These are phyloP conservation scores for Stegostoma tigrinum DNA, from an alignment of 2,113 vertebrate genomes.

Conservation along the genomic window DNA sequence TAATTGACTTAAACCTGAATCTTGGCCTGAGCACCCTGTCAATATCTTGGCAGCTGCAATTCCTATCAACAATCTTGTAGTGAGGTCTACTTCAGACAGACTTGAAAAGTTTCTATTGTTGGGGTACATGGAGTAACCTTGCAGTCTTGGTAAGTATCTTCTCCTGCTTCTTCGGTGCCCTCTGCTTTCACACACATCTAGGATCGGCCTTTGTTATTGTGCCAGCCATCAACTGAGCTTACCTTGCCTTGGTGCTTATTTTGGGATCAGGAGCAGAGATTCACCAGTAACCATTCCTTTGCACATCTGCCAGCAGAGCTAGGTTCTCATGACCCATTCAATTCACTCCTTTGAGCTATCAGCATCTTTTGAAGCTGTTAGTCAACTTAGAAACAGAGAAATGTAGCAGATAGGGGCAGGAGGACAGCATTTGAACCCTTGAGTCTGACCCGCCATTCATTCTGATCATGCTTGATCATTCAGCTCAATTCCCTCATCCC, in stretches of 20 bases:
- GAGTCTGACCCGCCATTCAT: no score
- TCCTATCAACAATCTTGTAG: not conserved
- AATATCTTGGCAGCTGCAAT: not conserved
- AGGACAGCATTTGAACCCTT: no score
- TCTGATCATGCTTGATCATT: no score
- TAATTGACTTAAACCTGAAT: not conserved
- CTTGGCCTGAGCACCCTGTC: not conserved
- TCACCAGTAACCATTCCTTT: not conserved
- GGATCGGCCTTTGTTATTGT: not conserved
- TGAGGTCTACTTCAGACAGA: not conserved
- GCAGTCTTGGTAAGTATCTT: not conserved
- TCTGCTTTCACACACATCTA: not conserved
- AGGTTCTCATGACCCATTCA: not conserved
- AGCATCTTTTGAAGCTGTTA: not conserved
- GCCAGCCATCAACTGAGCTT: not conserved
- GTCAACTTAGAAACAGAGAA: not conserved
- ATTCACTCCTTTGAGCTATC: not conserved
- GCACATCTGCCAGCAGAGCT: not conserved
- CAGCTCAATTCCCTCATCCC: no score
- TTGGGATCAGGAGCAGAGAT: not conserved
- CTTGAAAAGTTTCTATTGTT: not conserved
- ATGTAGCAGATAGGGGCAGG: no score
- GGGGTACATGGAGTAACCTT: not conserved
- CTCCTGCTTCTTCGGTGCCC: not conserved
- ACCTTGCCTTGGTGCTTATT: not conserved